phyloP scores from a whole-genome alignment of 2,888 invertebrate species.

The Scaptomyza polygonia region DNA sequence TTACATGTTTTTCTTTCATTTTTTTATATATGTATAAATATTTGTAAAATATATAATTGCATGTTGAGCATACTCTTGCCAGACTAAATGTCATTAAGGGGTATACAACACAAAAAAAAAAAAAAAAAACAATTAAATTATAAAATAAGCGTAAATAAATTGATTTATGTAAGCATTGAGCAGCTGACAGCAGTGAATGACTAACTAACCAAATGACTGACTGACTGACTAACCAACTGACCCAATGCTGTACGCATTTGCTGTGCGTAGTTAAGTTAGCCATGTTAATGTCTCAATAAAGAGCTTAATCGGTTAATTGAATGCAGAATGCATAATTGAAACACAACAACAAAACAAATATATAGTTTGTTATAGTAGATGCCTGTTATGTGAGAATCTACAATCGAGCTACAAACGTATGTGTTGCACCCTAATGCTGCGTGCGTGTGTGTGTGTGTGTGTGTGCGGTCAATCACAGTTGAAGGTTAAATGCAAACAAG shows the following conservation, averaged over 20 bases:
- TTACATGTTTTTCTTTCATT: too few relatives aligned
- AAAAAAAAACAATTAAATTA: constrained; percentile 70
- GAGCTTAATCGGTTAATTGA: constrained; percentile 70
- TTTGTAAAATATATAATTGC: too few relatives aligned
- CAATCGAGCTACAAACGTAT: constrained; percentile 37
- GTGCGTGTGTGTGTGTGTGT: neutral
- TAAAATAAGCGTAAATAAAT: constrained; percentile 73
- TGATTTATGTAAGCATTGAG: constrained; percentile 69
- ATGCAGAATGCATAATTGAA: constrained; percentile 65
- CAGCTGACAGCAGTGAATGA: constrained; percentile 7
- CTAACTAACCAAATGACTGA: constrained; percentile 22
- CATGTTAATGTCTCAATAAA: constrained; percentile 68
- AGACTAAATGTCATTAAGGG: constrained; percentile 1
- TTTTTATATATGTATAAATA: too few relatives aligned
- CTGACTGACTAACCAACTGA: constrained; percentile 14
- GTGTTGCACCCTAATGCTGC: constrained; percentile 6
- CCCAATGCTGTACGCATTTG: constrained; percentile 28
- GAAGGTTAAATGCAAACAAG: constrained; percentile 52
- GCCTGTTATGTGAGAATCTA: constrained; percentile 37
- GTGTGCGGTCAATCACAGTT: constrained; percentile 57
- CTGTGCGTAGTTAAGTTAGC: constrained; percentile 48
- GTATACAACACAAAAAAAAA: constrained; percentile 17
- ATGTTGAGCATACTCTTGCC: neutral
- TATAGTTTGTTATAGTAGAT: constrained; percentile 11
- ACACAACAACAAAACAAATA: constrained; percentile 11